A percentile compares a stretch with the other conserved stretches of the same genome.
These are phyloP conservation scores for Triplophysa bombifrons DNA, from an alignment of 2,797 vertebrate genomes.

Conservation along the genomic window DNA sequence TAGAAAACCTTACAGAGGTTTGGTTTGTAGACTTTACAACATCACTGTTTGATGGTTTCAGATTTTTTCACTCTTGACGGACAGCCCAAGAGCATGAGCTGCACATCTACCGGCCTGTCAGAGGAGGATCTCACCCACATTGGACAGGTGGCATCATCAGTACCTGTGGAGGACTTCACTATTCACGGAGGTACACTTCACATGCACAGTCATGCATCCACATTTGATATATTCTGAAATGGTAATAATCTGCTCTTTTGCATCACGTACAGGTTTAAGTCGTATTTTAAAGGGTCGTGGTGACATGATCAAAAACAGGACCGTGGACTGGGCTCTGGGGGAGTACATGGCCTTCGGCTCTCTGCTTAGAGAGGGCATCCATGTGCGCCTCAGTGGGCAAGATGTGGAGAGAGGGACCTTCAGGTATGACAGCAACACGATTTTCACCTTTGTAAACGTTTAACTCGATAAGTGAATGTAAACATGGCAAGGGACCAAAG, in stretches of 20 bases:
- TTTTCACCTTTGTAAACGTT: not conserved
- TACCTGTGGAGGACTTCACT: constrained; percentile 88
- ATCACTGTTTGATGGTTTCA: constrained; percentile 51
- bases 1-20: no score
- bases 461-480: no score
- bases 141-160: constrained; percentile 85
- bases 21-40: not conserved
- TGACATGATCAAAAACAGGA: constrained; percentile 83
- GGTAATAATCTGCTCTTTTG: not conserved
- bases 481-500: no score
- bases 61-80: constrained; percentile 90
- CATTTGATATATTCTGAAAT: not conserved
- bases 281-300: constrained; percentile 84
- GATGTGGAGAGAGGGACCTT: constrained; percentile 90
- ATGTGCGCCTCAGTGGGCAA: constrained; percentile 87
- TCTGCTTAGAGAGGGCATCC: constrained; percentile 87
- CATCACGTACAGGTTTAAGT: constrained; percentile 73
- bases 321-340: constrained; percentile 87
- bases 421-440: constrained; percentile 70
- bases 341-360: constrained; percentile 92
- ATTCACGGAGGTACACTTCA: constrained; percentile 82
- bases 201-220: constrained; percentile 70
- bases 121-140: constrained; percentile 83
- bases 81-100: constrained; percentile 86
- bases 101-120: constrained; percentile 82